Evolutionary conservation across 2,113 vertebrate genomes (phyloP).

Genomic region (Prunella himalayana): DNA sequence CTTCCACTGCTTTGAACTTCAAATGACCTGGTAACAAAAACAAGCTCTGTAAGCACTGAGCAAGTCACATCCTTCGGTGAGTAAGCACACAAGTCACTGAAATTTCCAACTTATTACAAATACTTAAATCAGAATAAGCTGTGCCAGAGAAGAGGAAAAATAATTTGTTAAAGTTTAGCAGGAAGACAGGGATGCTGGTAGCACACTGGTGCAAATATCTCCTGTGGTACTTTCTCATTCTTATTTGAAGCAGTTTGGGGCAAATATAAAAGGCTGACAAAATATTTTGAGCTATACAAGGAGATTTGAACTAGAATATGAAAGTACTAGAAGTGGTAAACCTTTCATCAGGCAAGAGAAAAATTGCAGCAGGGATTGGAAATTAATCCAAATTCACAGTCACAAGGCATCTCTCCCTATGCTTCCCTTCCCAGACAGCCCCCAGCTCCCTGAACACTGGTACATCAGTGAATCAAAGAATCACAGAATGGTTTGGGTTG

Average conservation of each 20-base stretch:
- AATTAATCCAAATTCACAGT: background rate
- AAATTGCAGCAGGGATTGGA: background rate
- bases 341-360: background rate
- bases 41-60: background rate
- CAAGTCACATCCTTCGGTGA: background rate
- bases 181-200: background rate
- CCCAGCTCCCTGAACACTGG: background rate
- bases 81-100: background rate
- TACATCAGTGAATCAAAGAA: background rate
- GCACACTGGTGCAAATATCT: background rate
- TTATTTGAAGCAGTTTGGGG: background rate
- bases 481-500: background rate
- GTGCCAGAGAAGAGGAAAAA: background rate
- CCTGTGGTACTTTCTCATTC: background rate
- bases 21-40: conserved; percentile 6
- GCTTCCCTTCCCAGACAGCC: background rate
- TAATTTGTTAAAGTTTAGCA: background rate
- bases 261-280: background rate
- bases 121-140: background rate
- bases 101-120: background rate
- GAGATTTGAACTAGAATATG: background rate
- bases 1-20: conserved; percentile 1
- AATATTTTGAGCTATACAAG: background rate
- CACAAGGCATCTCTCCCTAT: background rate
- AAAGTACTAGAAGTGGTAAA: background rate